Evolutionary conservation across 2,888 invertebrate genomes (phyloP).

Genomic region (Theodoxus fluviatilis): DNA sequence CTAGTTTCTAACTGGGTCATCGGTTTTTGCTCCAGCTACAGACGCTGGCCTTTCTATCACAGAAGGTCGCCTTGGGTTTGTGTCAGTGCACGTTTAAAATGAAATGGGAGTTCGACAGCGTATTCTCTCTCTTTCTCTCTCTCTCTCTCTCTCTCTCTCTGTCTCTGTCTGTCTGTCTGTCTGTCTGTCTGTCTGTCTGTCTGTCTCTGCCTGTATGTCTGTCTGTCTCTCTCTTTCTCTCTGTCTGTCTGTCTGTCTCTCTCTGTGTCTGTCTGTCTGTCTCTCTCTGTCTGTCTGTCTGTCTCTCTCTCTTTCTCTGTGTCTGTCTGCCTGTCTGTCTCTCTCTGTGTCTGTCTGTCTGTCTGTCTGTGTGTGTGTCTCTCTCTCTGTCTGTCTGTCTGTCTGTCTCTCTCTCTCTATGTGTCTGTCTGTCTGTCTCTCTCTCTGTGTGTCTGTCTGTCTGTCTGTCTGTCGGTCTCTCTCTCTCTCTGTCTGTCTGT

Average conservation of each 20-base stretch:
- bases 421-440: background rate
- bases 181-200: background rate
- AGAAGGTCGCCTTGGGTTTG: too few species aligned
- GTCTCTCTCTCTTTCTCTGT: background rate
- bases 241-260: background rate
- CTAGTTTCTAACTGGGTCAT: too few species aligned
- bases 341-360: slow-evolving; percentile 2
- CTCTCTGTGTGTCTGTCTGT: slow-evolving; percentile 13
- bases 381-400: background rate
- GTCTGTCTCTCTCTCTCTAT: background rate
- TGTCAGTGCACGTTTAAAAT: too few species aligned
- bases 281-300: slow-evolving; percentile 3
- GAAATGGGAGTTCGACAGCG: too few species aligned
- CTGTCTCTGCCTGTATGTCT: background rate
- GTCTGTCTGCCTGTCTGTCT: slow-evolving; percentile 5
- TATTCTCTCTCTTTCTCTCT: slow-evolving; percentile 2
- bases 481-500: slow-evolving; percentile 19
- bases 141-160: slow-evolving; percentile 10
- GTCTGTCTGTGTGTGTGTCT: slow-evolving; percentile 2
- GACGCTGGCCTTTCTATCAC: too few species aligned
- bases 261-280: background rate
- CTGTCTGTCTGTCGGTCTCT: slow-evolving; percentile 20
- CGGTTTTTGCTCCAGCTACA: too few species aligned
- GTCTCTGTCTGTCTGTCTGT: background rate
- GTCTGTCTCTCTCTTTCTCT: background rate